Percentiles rank a stretch among this genome's conserved stretches.
These are phyloP conservation scores for Drosophila nigrodunni DNA, from an alignment of 1,140 invertebrate genomes.

Conservation along the genomic window DNA sequence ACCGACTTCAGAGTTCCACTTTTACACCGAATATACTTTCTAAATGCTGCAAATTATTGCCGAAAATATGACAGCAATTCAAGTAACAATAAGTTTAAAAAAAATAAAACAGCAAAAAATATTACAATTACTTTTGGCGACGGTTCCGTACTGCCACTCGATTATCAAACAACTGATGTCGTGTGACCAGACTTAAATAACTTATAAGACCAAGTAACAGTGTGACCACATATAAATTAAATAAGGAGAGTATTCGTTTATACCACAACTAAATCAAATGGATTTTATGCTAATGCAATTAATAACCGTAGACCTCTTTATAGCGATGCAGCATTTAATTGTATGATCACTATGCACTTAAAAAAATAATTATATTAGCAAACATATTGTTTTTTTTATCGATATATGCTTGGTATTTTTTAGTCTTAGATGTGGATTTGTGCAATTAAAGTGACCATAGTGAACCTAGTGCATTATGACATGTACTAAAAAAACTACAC, in stretches of 20 bases:
- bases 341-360: too few species aligned
- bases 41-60: conserved; percentile 1
- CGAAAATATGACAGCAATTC: conserved; percentile 7
- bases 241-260: not conserved
- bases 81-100: conserved; percentile 10
- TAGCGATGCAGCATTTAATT: too few species aligned
- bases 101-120: conserved; percentile 20
- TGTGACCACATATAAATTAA: conserved; percentile 18
- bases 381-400: too few species aligned
- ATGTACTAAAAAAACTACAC: conserved; percentile 27
- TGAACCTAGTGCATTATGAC: conserved; percentile 1
- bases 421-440: not conserved
- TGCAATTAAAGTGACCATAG: conserved; percentile 26
- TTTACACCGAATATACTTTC: conserved; percentile 17
- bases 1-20: conserved; percentile 11
- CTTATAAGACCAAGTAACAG: conserved; percentile 4
- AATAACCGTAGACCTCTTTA: too few species aligned
- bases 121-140: conserved; percentile 43
- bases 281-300: not conserved
- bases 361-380: too few species aligned
- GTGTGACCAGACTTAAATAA: conserved; percentile 37
- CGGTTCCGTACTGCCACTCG: conserved; percentile 40
- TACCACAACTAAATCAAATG: not conserved
- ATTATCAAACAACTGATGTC: conserved; percentile 48
- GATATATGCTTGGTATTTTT: too few species aligned